phyloP scores from a whole-genome alignment of 2,888 invertebrate species.

The Pteria penguin region DNA sequence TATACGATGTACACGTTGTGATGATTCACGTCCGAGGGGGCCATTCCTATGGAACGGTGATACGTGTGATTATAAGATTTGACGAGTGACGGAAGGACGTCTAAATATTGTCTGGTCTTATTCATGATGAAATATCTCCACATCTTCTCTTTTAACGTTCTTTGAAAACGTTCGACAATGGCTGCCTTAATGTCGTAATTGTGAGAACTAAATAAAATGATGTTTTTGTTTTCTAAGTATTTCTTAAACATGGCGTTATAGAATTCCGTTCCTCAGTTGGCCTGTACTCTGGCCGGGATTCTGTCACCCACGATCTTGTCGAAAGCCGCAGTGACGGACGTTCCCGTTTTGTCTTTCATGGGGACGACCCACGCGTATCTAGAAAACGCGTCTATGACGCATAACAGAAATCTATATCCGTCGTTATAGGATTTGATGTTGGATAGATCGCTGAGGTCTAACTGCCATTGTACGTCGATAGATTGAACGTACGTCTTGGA shows the following conservation, averaged over 20 bases:
- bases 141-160: slow-evolving; percentile 46
- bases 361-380: slow-evolving; percentile 50
- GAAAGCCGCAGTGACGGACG: slow-evolving; percentile 41
- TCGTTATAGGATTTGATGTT: slow-evolving; percentile 50
- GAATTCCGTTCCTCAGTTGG: slow-evolving; percentile 61
- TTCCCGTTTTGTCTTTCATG: slow-evolving; percentile 59
- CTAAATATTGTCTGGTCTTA: slow-evolving; percentile 30
- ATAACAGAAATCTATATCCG: slow-evolving; percentile 56
- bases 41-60: slow-evolving; percentile 17
- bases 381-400: slow-evolving; percentile 52
- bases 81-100: slow-evolving; percentile 38
- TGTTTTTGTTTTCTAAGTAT: slow-evolving; percentile 27
- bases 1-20: slow-evolving; percentile 34
- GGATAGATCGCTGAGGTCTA: slow-evolving; percentile 37
- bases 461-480: slow-evolving; percentile 61
- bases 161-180: slow-evolving; percentile 67
- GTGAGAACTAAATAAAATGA: slow-evolving; percentile 61
- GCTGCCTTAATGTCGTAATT: slow-evolving; percentile 66
- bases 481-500: too few relatives aligned
- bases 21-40: slow-evolving; percentile 30
- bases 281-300: slow-evolving; percentile 49
- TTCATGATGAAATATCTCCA: slow-evolving; percentile 44
- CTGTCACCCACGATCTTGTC: slow-evolving; percentile 10
- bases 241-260: slow-evolving; percentile 38
- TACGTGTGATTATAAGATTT: slow-evolving; percentile 44